Base-by-base conservation (phyloP, 2,797 vertebrate genomes). In the Myotis findleyi region DNA sequence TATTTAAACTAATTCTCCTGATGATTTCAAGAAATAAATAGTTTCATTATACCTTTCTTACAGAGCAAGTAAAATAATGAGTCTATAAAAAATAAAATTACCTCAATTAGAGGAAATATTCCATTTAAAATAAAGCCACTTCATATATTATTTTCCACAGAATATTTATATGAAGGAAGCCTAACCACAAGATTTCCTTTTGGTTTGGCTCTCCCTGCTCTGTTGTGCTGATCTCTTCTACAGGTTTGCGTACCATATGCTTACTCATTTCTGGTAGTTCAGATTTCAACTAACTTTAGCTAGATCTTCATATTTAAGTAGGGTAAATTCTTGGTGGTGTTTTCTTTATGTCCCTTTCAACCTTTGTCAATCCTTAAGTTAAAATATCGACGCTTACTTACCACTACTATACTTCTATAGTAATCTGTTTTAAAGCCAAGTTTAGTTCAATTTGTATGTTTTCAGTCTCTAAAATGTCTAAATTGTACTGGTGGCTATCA, bases 401-500 rank as follows among this genome's bases (percentile, higher is more conserved):
- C 69, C 36, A 51, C 81, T 90, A 23, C 18, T 85, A 2, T 84
- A 17, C 47, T 71, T 89, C 1, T 55, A 11, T 55, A 88, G n/a
- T 77, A 64, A 64, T 84, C 64, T 77, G 13, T 92, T 92, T 89
- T 86, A 90, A 94, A 89, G 20, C 33, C 14, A 8, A 84, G 9
- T 87, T 94, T 97, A 94, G 49, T 93, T 93, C 76, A 94, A 41
- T 77, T 89, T 87, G 57, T 93, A 38, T 96, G 68, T 71, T 94
- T 91, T 94, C 25, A 33, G 38, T 69, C 57, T 94, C 91, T 53
- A 55, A 89, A 93, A 87, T 92, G 27, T 87, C 21, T 25, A 53
- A 71, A 77, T 79, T 86, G 3, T 77, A 59, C 41, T 95, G 17
- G 47, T 93, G 16, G 21, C 66, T 87, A 4, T 87, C 51, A 87